Percentiles rank a stretch among this genome's conserved stretches.
Conservation (phyloP, 1,140 invertebrate species). For the Drosophila gunungcola region DNA sequence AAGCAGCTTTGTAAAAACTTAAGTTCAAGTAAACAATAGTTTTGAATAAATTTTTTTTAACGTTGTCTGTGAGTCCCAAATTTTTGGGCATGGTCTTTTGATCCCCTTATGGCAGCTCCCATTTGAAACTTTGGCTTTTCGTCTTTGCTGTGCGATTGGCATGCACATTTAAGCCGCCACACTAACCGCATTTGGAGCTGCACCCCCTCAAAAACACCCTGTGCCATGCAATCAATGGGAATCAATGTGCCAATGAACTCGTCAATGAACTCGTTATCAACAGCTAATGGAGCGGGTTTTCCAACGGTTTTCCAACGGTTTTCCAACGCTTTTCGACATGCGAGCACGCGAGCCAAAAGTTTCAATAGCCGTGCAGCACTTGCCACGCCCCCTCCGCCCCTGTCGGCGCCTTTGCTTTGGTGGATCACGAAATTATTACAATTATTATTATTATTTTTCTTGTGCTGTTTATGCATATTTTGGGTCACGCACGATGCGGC, state of each 20-base stretch:
- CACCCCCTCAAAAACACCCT: background rate
- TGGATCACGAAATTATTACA: conserved; percentile 60
- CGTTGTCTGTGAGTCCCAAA: too few relatives aligned
- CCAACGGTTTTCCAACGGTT: conserved; percentile 14
- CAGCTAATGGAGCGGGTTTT: conserved; percentile 48
- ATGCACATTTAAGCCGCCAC: conserved; percentile 20
- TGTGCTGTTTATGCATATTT: conserved; percentile 54
- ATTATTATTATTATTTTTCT: conserved; percentile 66
- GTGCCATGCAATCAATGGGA: conserved; percentile 23
- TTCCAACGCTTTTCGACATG: conserved; percentile 30
- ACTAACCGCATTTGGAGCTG: conserved; percentile 37
- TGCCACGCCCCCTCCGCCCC: conserved; percentile 20
- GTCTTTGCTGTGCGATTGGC: conserved; percentile 9
- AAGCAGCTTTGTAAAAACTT: too few relatives aligned
- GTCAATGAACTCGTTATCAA: conserved; percentile 76
- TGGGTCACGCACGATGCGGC: conserved; percentile 68
- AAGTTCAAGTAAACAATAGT: too few relatives aligned
- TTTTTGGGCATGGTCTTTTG: too few relatives aligned
- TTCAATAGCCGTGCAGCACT: conserved; percentile 23
- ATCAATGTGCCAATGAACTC: conserved; percentile 80
- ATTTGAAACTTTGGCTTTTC: background rate
- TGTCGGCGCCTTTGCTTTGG: conserved; percentile 25
- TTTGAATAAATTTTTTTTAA: too few relatives aligned
- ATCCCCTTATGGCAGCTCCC: background rate
- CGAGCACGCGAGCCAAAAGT: conserved; percentile 57